Evolutionary conservation across 30 jellyfish, hydroid and myxozoan species (phyloP).

Genomic region (Catostylus mosaicus): DNA sequence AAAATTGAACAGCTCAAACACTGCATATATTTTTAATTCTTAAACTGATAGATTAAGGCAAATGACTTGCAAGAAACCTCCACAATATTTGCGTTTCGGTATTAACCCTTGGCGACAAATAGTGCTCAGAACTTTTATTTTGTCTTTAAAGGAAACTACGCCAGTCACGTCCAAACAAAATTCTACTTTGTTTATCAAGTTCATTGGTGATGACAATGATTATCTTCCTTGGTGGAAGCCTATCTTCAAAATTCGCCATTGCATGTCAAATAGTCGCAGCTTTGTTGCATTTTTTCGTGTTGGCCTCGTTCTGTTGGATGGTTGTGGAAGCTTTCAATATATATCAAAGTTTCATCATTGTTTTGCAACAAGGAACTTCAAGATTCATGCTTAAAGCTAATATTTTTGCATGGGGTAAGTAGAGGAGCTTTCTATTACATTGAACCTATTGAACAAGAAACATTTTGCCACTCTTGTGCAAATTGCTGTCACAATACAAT

Average conservation of each 20-base stretch:
- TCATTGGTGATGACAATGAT: constrained; percentile 44
- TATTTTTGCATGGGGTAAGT: constrained; percentile 45
- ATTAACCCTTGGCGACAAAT: no score
- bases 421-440: background rate
- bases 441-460: no score
- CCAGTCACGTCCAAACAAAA: constrained; percentile 1
- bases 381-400: constrained; percentile 32
- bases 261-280: constrained; percentile 21
- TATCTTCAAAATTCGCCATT: background rate
- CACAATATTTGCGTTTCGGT: no score
- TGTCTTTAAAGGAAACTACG: constrained; percentile 25
- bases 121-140: background rate
- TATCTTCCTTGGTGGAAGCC: constrained; percentile 39
- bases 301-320: constrained; percentile 45
- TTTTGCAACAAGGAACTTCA: background rate
- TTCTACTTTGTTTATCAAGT: constrained; percentile 12
- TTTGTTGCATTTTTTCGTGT: constrained; percentile 33
- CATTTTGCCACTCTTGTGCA: no score
- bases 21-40: no score
- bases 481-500: no score
- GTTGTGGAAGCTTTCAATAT: constrained; percentile 48
- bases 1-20: no score
- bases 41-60: no score
- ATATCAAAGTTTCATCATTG: constrained; percentile 24
- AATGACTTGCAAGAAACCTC: no score